Base-by-base conservation (phyloP, 2,113 vertebrate genomes). In the Heterocephalus glaber region DNA sequence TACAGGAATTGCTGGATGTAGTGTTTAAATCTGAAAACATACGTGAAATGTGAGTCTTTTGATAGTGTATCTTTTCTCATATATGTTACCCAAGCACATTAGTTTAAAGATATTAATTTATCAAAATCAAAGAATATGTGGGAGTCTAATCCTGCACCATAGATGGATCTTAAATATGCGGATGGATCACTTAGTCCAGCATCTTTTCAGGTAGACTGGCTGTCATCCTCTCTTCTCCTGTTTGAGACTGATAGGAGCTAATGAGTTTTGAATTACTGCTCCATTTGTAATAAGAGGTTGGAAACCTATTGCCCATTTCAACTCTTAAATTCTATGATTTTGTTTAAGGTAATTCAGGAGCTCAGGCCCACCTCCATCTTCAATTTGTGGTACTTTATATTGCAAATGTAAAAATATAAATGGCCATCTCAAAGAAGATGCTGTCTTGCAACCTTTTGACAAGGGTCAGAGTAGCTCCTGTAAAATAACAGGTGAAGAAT, bases 81-180 rank as follows among this genome's bases (percentile, higher is more conserved):
- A 58, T 76, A 61, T 94, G 49, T 10, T 70, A 82, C 68, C 33
- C 24, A 61, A 54, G 84, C 72, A 81, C 79, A 63, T 86, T 86
- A 76, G 14, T 68, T 94, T 9, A 20, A 89, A 72, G 88, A 66
- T 66, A 65, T 86, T 93, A 68, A 84, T 91, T 86, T 93, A 52
- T 58, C 61, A 92, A 65, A 91, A 74, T 93, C 9, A 56, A 89
- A 93, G 80, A 61, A n/a, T n/a, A 28, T n/a, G 1, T 38, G 49
- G 38, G 28, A 54, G 52, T 66, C 22, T 77, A 65, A 63, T 74
- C 33, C 85, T 44, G 28, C 79, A 12, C 16, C 7, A 47, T 61
- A 88, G 24, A 38, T 58, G 17, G 56, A 58, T 58, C 56, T 19
- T 76, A 44, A 86, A 66, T 19, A 60, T 79, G 28, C 4, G 9